phyloP scores from a whole-genome alignment of 2,797 vertebrate species.

The Anabas testudineus region DNA sequence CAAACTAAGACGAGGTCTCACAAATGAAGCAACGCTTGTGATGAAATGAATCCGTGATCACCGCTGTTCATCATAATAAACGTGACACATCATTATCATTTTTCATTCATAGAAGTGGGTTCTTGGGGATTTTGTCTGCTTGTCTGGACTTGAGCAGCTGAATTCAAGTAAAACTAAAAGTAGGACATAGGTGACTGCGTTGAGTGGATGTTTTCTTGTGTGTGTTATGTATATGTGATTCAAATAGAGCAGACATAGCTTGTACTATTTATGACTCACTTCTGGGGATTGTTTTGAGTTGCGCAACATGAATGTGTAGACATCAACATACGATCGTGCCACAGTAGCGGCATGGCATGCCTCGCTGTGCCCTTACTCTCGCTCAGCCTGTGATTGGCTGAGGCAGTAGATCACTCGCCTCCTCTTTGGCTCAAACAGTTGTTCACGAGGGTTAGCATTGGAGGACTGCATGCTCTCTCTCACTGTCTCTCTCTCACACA shows the following conservation, averaged over 20 bases:
- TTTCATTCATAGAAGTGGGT: no score
- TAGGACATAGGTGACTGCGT: background rate
- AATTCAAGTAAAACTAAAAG: background rate
- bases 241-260: background rate
- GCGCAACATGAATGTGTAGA: background rate
- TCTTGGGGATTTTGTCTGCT: no score
- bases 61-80: no score
- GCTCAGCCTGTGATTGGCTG: constrained; percentile 27
- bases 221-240: background rate
- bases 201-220: background rate
- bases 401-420: background rate
- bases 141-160: background rate
- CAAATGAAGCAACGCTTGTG: no score
- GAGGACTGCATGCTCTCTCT: constrained; percentile 10
- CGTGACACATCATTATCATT: no score
- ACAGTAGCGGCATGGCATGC: background rate
- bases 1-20: no score
- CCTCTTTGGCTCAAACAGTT: constrained; percentile 16
- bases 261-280: background rate
- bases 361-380: background rate
- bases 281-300: background rate
- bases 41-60: no score
- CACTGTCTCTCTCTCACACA: background rate
- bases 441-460: constrained; percentile 24
- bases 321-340: background rate